Evolutionary conservation across 2,113 vertebrate genomes (phyloP).

Genomic region (Lepus europaeus): DNA sequence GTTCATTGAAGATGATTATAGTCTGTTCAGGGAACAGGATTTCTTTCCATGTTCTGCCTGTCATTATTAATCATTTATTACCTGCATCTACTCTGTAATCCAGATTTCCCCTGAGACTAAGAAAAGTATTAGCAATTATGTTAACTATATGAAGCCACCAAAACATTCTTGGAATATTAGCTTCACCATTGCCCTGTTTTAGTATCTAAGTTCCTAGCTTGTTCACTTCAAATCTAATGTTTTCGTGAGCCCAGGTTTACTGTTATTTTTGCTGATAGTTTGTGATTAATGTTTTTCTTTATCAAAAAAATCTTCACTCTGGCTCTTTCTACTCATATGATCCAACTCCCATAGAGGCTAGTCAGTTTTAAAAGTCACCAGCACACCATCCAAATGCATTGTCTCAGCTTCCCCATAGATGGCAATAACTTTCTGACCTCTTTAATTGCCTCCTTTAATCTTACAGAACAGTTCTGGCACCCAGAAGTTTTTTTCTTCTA

Average conservation of each 20-base stretch:
- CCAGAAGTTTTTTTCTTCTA: background rate
- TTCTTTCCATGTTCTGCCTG: background rate
- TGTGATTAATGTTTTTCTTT: background rate
- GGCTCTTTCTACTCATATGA: background rate
- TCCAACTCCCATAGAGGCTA: background rate
- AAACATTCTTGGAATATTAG: slow-evolving; percentile 11
- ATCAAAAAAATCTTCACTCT: slow-evolving; percentile 2
- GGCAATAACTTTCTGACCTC: background rate
- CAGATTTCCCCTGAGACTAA: background rate
- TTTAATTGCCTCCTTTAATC: background rate
- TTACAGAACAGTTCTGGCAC: background rate
- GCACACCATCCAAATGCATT: background rate
- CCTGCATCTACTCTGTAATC: background rate
- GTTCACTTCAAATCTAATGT: slow-evolving; percentile 22
- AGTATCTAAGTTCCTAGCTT: background rate
- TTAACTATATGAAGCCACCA: slow-evolving; percentile 40
- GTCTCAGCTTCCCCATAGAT: background rate
- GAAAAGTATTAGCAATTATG: background rate
- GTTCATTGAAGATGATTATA: slow-evolving; percentile 25
- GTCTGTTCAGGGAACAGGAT: slow-evolving; percentile 46
- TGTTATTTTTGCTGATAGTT: background rate
- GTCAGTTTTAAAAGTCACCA: background rate
- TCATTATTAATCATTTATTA: slow-evolving; percentile 53
- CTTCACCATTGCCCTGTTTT: background rate
- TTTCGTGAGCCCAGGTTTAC: background rate